Conservation (phyloP, 2,888 invertebrate genomes). For the Andrena minutula region DNA sequence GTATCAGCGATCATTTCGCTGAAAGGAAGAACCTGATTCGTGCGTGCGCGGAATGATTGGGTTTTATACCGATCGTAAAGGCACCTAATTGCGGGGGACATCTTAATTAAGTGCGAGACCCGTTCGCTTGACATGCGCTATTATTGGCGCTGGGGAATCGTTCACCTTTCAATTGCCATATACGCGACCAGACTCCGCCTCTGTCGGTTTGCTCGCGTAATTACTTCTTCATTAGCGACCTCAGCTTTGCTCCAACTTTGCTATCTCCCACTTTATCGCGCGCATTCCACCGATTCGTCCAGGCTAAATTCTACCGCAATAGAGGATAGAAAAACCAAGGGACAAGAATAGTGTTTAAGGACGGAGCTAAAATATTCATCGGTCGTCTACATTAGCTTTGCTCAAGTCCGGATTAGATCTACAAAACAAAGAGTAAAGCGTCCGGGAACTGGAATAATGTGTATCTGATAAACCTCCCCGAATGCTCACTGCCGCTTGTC, state of each 20-base stretch:
- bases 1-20: slow-evolving; percentile 22
- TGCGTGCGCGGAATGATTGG: slow-evolving; percentile 74
- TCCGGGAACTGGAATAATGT: no score
- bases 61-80: slow-evolving; percentile 69
- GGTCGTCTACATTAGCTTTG: background rate
- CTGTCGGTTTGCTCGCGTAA: slow-evolving; percentile 45
- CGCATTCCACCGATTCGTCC: slow-evolving; percentile 10
- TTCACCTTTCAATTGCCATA: slow-evolving; percentile 30
- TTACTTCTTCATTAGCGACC: slow-evolving; percentile 65
- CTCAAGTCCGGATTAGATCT: background rate
- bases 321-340: background rate
- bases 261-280: slow-evolving; percentile 39
- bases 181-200: slow-evolving; percentile 21
- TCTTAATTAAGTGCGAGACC: slow-evolving; percentile 74
- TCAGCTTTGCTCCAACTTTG: slow-evolving; percentile 1
- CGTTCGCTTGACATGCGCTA: slow-evolving; percentile 31
- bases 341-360: background rate
- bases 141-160: slow-evolving; percentile 31
- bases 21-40: slow-evolving; percentile 62
- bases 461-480: no score
- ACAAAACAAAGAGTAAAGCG: background rate
- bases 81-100: slow-evolving; percentile 73
- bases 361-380: no score
- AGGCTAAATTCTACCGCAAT: background rate
- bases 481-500: no score